A percentile compares a stretch with the other conserved stretches of the same genome.
Conservation (phyloP, 2,113 vertebrate genomes). For the Emydura subglobosa region DNA sequence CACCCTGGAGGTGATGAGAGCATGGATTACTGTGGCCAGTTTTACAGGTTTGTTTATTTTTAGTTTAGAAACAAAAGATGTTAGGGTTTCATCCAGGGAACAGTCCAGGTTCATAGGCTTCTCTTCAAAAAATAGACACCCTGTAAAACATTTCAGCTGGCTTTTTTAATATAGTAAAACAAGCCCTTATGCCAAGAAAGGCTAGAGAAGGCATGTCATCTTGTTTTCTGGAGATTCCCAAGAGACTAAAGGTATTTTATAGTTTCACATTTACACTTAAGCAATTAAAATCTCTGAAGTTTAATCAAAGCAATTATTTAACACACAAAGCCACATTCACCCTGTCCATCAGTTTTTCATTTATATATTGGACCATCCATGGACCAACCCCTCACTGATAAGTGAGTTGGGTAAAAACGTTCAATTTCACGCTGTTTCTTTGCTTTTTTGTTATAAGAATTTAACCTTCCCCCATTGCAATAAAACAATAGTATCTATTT, state of each 20-base stretch:
- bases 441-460: slow-evolving; percentile 33
- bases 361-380: neutral
- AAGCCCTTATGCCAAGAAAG: neutral
- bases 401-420: neutral
- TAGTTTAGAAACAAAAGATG: neutral
- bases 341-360: neutral
- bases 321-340: neutral
- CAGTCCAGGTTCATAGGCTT: neutral
- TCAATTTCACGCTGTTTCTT: neutral
- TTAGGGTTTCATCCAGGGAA: neutral
- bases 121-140: neutral
- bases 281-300: neutral
- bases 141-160: neutral
- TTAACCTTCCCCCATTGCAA: slow-evolving; percentile 6
- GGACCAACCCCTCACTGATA: rapidly evolving
- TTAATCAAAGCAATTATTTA: neutral
- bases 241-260: neutral
- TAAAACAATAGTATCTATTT: slow-evolving; percentile 34
- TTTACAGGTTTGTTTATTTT: neutral
- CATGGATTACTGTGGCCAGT: neutral
- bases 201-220: neutral
- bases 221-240: neutral
- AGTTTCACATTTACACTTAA: neutral
- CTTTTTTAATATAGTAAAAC: neutral
- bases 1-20: neutral